A percentile compares a stretch with the other conserved stretches of the same genome.
These are phyloP conservation scores for Struthio camelus DNA, from an alignment of 2,113 vertebrate genomes.

Conservation along the genomic window DNA sequence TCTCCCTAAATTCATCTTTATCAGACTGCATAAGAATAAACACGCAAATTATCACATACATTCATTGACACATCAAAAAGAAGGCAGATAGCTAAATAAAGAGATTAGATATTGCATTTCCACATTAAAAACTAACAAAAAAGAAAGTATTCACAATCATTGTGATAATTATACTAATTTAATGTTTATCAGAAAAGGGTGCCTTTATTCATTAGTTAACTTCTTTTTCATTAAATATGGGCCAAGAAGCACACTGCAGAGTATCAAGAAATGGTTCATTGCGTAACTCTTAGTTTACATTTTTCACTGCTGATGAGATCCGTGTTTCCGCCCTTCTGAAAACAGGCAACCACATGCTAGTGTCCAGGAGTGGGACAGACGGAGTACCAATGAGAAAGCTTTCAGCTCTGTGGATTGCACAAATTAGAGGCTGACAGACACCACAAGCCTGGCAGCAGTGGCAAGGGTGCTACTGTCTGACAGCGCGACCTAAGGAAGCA, in stretches of 20 bases:
- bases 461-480: neutral
- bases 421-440: neutral
- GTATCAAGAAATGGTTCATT: neutral
- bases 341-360: neutral
- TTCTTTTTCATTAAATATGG: neutral
- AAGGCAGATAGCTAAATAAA: neutral
- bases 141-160: neutral
- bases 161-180: neutral
- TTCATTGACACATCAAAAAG: neutral
- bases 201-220: neutral
- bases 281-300: neutral
- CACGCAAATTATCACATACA: neutral
- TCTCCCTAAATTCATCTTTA: neutral
- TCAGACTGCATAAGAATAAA: conserved; percentile 56
- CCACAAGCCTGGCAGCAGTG: neutral
- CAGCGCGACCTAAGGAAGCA: neutral
- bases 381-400: neutral
- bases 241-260: neutral
- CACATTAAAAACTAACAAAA: neutral
- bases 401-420: accelerated
- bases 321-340: neutral
- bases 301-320: neutral
- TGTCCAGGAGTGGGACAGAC: neutral
- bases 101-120: neutral
- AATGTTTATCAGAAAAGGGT: neutral